phyloP scores from a whole-genome alignment of 2,888 invertebrate genomes.

The Apeira syringaria region DNA sequence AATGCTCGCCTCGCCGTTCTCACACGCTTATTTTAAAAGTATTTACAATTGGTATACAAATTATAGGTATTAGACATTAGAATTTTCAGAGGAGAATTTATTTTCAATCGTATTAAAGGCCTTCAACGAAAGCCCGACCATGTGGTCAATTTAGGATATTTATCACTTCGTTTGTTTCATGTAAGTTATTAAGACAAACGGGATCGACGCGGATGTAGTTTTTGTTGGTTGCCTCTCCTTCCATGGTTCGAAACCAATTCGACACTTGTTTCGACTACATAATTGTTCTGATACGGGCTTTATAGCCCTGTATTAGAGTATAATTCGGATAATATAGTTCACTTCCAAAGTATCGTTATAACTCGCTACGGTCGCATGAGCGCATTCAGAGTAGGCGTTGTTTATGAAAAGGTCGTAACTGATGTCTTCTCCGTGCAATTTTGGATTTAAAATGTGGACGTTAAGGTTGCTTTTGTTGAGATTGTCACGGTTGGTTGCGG shows the following conservation, averaged over 20 bases:
- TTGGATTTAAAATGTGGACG: constrained; percentile 34
- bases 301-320: constrained; percentile 59
- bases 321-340: constrained; percentile 57
- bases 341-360: constrained; percentile 76
- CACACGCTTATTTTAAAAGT: constrained; percentile 53
- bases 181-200: constrained; percentile 73
- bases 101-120: no score
- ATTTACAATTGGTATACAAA: no score
- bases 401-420: constrained; percentile 52
- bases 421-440: constrained; percentile 26
- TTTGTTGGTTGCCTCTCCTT: constrained; percentile 54
- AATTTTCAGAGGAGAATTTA: no score
- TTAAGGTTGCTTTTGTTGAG: constrained; percentile 46
- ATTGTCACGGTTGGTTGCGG: constrained; percentile 40
- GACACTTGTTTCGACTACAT: constrained; percentile 36
- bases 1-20: constrained; percentile 56
- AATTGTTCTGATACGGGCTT: constrained; percentile 53
- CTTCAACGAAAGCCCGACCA: constrained; percentile 44
- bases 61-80: no score
- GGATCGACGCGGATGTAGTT: constrained; percentile 69
- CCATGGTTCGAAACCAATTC: constrained; percentile 51
- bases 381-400: constrained; percentile 64
- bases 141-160: constrained; percentile 69
- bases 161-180: constrained; percentile 66
- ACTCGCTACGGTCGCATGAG: constrained; percentile 80